phyloP scores from a whole-genome alignment of 2,888 invertebrate species.

The Mythimna ferrago region DNA sequence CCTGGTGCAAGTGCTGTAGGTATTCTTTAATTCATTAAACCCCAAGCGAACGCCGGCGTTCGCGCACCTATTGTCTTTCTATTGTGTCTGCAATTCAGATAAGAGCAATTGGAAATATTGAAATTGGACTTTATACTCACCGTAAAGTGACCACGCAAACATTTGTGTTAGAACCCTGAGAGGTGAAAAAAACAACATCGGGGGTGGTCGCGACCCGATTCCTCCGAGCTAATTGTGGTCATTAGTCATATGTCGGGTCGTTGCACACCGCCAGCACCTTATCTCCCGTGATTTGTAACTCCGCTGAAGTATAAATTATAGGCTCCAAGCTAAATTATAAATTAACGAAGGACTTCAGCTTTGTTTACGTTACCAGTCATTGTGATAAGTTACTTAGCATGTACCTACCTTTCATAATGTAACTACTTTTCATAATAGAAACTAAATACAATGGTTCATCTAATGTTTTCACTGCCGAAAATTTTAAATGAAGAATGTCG shows the following conservation, averaged over 20 bases:
- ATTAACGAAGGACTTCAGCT: conserved; percentile 70
- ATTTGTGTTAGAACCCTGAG: conserved; percentile 77
- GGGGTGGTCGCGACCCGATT: conserved; percentile 71
- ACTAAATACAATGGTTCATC: background rate
- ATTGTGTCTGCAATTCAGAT: too few species aligned
- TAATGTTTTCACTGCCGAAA: background rate
- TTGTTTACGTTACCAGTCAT: conserved; percentile 61
- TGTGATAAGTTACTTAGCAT: conserved; percentile 20
- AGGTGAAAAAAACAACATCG: conserved; percentile 83
- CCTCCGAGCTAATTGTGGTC: conserved; percentile 83
- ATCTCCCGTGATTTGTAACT: conserved; percentile 86
- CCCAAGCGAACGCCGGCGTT: too few species aligned
- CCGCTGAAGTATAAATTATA: conserved; percentile 82
- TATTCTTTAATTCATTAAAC: too few species aligned
- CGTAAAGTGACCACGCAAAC: conserved; percentile 48
- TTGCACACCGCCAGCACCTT: conserved; percentile 76
- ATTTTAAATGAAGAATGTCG: background rate
- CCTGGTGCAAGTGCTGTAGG: background rate
- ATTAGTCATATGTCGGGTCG: conserved; percentile 84
- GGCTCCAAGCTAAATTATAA: conserved; percentile 73
- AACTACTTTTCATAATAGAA: background rate
- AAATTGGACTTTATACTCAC: background rate
- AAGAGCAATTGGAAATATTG: background rate
- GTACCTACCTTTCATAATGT: background rate
- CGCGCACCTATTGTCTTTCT: too few species aligned